A percentile compares a stretch with the other conserved stretches of the same genome.
Evolutionary conservation across 1,140 invertebrate species (phyloP).

Genomic region (Habropoda laboriosa): DNA sequence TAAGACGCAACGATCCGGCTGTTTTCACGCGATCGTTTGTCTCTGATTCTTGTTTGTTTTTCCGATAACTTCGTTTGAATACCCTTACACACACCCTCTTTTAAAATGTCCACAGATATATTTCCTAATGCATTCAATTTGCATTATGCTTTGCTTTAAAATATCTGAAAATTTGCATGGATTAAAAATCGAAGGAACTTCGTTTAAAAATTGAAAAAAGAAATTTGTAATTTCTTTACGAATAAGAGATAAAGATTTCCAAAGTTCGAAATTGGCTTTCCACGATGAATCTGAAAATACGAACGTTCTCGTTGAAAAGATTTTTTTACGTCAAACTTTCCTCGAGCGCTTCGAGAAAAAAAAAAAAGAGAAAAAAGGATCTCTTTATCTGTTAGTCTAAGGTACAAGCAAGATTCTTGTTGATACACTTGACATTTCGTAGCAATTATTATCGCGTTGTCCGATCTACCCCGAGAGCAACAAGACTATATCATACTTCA

Average conservation of each 20-base stretch:
- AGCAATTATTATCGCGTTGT: constrained; percentile 48
- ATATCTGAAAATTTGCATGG: too few relatives aligned
- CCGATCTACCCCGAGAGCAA: constrained; percentile 20
- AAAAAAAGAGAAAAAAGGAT: too few relatives aligned
- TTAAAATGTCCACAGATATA: constrained; percentile 30
- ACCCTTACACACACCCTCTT: not conserved
- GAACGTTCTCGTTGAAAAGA: not conserved
- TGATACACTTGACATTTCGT: constrained; percentile 49
- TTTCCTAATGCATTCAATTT: constrained; percentile 8
- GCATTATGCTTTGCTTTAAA: not conserved
- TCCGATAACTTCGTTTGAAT: constrained; percentile 34
- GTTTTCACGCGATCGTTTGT: constrained; percentile 34
- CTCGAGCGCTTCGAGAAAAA: not conserved
- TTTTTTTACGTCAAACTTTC: not conserved
- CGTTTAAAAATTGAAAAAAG: too few relatives aligned
- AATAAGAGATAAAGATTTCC: too few relatives aligned
- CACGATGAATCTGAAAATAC: not conserved
- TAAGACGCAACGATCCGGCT: constrained; percentile 47
- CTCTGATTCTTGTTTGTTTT: constrained; percentile 50
- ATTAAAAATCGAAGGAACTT: too few relatives aligned
- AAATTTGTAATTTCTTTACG: too few relatives aligned
- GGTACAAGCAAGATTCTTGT: constrained; percentile 44
- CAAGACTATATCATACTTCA: constrained; percentile 28
- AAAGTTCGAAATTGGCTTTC: not conserved
- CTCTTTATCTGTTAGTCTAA: constrained; percentile 19